These are phyloP conservation scores for Cancer borealis DNA, from an alignment of 2,888 invertebrate species.

Conservation along the genomic window DNA sequence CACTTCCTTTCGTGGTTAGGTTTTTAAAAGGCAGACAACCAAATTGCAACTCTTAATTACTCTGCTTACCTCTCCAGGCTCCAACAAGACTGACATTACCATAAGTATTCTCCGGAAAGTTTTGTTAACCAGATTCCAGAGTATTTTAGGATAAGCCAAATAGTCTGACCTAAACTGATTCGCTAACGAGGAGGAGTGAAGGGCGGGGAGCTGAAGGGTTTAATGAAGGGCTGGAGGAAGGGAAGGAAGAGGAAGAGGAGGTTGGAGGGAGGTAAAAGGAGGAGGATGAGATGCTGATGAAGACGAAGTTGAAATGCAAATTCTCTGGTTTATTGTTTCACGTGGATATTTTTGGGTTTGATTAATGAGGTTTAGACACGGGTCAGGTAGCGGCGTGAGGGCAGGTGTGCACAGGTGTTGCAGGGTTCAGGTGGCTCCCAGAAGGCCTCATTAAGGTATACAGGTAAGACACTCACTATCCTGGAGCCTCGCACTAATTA, in stretches of 20 bases:
- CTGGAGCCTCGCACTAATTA: not conserved
- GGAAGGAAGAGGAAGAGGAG: not conserved
- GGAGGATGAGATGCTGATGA: not conserved
- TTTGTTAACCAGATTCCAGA: constrained; percentile 9
- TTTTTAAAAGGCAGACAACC: not conserved
- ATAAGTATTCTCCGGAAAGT: not conserved
- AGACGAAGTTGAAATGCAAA: constrained; percentile 3
- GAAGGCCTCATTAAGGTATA: not conserved
- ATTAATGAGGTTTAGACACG: not conserved
- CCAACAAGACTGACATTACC: not conserved
- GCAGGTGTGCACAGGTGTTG: not conserved
- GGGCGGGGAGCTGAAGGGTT: constrained; percentile 36
- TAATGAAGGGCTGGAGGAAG: not conserved
- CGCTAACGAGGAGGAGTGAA: not conserved
- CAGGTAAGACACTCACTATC: not conserved
- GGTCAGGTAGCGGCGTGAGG: not conserved
- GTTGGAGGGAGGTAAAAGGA: not conserved
- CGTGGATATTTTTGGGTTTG: not conserved
- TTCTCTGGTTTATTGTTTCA: constrained; percentile 16
- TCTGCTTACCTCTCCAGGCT: not conserved
- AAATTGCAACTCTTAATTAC: not conserved
- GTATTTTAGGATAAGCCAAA: not conserved
- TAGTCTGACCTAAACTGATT: constrained; percentile 13
- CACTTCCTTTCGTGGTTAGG: not conserved
- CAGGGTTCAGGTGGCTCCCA: not conserved